Evolutionary conservation across 2,113 vertebrate species (phyloP).

Genomic region (Phodopus roborovskii): DNA sequence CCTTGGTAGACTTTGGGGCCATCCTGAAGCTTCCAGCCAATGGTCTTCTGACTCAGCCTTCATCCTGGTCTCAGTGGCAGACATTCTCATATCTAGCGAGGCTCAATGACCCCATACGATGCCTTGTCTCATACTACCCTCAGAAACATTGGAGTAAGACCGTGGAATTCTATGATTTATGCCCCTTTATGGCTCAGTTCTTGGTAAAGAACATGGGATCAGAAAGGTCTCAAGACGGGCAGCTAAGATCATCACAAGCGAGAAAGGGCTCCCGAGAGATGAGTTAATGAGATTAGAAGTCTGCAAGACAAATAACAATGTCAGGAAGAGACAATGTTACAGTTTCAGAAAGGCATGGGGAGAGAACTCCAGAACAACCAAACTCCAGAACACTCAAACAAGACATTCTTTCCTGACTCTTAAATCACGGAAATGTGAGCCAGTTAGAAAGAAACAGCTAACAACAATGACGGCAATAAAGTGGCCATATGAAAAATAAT

Average conservation of each 20-base stretch:
- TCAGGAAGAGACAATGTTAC: slow-evolving; percentile 35
- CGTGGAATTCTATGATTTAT: slow-evolving; percentile 34
- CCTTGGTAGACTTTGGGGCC: not conserved
- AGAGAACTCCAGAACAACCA: not conserved
- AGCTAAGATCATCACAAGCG: slow-evolving; percentile 30
- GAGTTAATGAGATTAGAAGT: slow-evolving; percentile 62
- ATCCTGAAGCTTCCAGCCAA: not conserved
- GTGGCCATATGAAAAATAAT: not conserved
- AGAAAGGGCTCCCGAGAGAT: slow-evolving; percentile 28
- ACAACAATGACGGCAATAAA: not conserved
- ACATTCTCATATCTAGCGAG: not conserved
- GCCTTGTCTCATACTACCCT: not conserved
- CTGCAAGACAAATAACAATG: slow-evolving; percentile 54
- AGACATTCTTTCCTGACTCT: not conserved
- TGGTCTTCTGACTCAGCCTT: not conserved
- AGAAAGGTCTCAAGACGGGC: slow-evolving; percentile 50
- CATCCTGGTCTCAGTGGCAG: not conserved
- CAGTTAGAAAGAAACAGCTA: slow-evolving; percentile 29
- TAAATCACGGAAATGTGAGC: not conserved
- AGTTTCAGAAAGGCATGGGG: slow-evolving; percentile 13
- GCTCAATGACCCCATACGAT: not conserved
- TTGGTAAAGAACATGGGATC: slow-evolving; percentile 55
- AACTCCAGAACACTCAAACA: not conserved
- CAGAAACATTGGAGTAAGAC: not conserved
- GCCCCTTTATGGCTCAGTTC: slow-evolving; percentile 38